Base-by-base conservation (phyloP, 2,888 invertebrate species). In the Encarsia formosa region DNA sequence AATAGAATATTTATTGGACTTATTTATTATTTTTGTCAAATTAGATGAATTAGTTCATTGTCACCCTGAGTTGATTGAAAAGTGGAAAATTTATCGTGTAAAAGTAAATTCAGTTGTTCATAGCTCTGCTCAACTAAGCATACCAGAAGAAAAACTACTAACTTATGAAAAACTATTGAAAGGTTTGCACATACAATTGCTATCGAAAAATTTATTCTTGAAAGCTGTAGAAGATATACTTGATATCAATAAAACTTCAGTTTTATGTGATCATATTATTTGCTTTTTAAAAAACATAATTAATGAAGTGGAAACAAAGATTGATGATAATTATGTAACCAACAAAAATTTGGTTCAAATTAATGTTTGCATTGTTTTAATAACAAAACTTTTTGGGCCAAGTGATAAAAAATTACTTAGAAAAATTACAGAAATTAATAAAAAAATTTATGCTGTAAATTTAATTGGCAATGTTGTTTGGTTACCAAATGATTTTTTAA, bases 401-500 rank as follows among this genome's bases (percentile, higher is more conserved):
- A 78, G 81, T 61, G 91, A 93, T 70, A 87, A 85, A 66, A 91
- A 88, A 72, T 71, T 84, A 38, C 81, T 89, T 46, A 87, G 85
- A 71, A 77, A 80, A 45, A 69, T 92, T 23, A 77, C 85, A 62
- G 93, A 94, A 61, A 71, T 86, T 4, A 87, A 91, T 71, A 83
- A 81, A 67, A 91, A 87, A 79, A 81, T 88, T 38, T 87, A 88
- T 59, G 87, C 87, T 26, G 84, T 93, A 52, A 85, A 86, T 39
- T 75, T 97, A 26, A 79, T 83, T 52, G 92, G 91, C 1, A 88
- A 88, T 66, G 79, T 88, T 15, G 73, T 91, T 47, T 96, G 93
- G 92, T 84, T 87, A 65, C 91, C 95, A 0, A 88, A 87, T 68
- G 80, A 83, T 61, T 96, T 95, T 74, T 77, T 96, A 4, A 74